Evolutionary conservation across 2,797 vertebrate genomes (phyloP).

Genomic region (Arrhamphus sclerolepis): DNA sequence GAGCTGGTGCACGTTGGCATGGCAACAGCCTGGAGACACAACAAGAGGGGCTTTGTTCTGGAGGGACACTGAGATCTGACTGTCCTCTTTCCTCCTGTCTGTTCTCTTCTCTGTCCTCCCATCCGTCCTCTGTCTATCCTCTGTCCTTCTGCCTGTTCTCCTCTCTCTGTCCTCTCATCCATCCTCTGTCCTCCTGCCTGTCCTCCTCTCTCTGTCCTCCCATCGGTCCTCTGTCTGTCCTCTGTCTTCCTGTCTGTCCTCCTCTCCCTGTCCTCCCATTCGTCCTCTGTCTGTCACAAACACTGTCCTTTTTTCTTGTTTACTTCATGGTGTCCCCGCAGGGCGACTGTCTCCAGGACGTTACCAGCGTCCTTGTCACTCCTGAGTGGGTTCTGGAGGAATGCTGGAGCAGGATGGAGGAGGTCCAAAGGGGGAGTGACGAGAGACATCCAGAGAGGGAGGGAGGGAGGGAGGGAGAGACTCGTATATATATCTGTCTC

Average conservation of each 20-base stretch:
- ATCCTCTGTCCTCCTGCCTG: no score
- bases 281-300: conserved; percentile 5
- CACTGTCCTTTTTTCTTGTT: not conserved
- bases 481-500: conserved; percentile 74
- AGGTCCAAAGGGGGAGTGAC: conserved; percentile 85
- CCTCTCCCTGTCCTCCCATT: conserved; percentile 21
- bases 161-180: no score
- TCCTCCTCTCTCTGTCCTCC: conserved; percentile 3
- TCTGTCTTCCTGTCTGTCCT: no score
- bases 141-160: no score
- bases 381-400: conserved; percentile 78
- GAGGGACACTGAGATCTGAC: conserved; percentile 37
- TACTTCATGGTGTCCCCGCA: conserved; percentile 54
- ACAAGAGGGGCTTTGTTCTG: conserved; percentile 74
- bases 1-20: conserved; percentile 51
- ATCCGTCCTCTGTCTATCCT: conserved; percentile 19
- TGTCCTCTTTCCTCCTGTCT: conserved; percentile 6
- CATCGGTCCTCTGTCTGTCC: conserved; percentile 13
- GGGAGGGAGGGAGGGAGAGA: conserved; percentile 23
- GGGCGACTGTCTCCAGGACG: conserved; percentile 81
- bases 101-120: conserved; percentile 3
- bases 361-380: conserved; percentile 79
- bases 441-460: conserved; percentile 30
- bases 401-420: conserved; percentile 80
- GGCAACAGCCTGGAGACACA: conserved; percentile 60